Base-by-base conservation (phyloP, 2,113 vertebrate species). In the Chloropsis hardwickii region DNA sequence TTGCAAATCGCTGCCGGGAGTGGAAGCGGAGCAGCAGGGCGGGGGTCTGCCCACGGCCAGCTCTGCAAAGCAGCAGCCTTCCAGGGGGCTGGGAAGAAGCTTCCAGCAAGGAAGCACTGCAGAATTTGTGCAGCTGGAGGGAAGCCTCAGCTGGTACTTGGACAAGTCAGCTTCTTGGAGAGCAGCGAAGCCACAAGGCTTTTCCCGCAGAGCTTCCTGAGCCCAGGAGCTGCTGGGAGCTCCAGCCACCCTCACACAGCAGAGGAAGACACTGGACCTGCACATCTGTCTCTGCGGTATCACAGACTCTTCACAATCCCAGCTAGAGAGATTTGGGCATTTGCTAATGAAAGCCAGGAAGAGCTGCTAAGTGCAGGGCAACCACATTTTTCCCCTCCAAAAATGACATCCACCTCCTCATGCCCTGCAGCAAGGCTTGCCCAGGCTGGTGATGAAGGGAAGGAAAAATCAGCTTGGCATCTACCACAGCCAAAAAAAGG, bases 351-450 rank as follows among this genome's bases (percentile, higher is more conserved):
- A 82, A 83, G 62, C 9, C 2, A 0, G 27, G 48, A 70, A 82
- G 62, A 62, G n/a, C 44, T 70, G 37, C 73, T 79, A 19, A 13
- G 44, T 64, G 61, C 65, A 67, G 65, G 47, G 57, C 53, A 91
- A 65, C n/a, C 53, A 65, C 35, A 25, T 20, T 72, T 82, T 64
- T 48, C 65, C 58, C 69, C 80, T 94, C 58, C 48, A 76, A 80
- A 95, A 94, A 69, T 40, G 15, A 35, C 62, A 95, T 67, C 82
- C 80, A 72, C 42, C 71, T 95, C 45, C 66, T 83, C 39, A 37
- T n/a, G 64, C 22, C 64, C 64, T 57, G 47, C 40, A 64, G 84
- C 40, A 76, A 72, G 60, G 45, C 42, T 72, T 77, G 67, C 53
- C 81, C 58, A 40, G 64, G 56, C 35, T 77, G 64, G 28, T 39